These are phyloP conservation scores for Prunella fulvescens DNA, from an alignment of 2,113 vertebrate species.

Conservation along the genomic window DNA sequence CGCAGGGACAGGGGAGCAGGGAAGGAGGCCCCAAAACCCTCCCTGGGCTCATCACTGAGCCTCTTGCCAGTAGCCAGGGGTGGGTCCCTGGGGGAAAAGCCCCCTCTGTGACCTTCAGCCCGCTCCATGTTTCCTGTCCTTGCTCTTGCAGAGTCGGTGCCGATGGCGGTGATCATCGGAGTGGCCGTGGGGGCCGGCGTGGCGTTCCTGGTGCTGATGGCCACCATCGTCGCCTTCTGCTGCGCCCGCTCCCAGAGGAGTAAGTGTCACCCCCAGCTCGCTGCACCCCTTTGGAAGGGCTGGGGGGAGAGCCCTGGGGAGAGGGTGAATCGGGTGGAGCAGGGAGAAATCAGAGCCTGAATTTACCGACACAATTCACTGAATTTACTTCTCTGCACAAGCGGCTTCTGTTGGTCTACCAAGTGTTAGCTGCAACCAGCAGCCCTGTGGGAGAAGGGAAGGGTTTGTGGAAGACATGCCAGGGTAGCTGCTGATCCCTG, in stretches of 20 bases:
- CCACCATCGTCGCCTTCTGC: constrained; percentile 96
- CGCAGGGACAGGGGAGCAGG: neutral
- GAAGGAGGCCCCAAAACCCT: neutral
- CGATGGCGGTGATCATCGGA: constrained; percentile 95
- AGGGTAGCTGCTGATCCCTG: neutral
- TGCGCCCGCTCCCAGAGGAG: constrained; percentile 97
- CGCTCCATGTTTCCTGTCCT: neutral
- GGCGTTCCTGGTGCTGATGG: constrained; percentile 94
- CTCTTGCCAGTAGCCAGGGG: neutral
- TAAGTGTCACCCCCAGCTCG: constrained; percentile 61
- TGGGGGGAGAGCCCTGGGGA: neutral
- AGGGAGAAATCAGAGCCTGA: neutral
- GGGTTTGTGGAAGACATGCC: neutral
- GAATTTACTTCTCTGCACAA: neutral
- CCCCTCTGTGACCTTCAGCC: neutral
- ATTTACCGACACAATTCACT: rapidly evolving
- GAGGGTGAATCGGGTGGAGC: rapidly evolving
- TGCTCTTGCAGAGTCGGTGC: constrained; percentile 87
- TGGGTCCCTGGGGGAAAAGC: neutral
- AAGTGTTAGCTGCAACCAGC: neutral
- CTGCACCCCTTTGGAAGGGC: neutral
- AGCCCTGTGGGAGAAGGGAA: neutral
- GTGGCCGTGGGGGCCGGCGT: constrained; percentile 96
- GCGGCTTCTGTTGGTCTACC: neutral
- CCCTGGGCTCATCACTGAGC: neutral